Evolutionary conservation across 1,140 invertebrate genomes (phyloP), one percentile per base, ranked within the genome.

Genomic region (Argopecten irradians): DNA sequence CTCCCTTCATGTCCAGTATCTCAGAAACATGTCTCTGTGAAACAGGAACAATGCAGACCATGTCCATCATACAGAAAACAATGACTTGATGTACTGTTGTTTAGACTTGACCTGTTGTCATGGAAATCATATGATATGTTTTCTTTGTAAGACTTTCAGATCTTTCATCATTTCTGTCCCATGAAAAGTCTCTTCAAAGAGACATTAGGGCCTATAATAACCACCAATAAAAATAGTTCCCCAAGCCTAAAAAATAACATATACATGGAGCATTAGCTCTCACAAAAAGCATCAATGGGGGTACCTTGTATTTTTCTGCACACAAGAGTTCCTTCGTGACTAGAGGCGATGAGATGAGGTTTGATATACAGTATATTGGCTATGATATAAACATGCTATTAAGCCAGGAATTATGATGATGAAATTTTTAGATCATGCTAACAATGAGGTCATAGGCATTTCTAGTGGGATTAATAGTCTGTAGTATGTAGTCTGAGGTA

Each of bases 361-460:
- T 71, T n/a, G 19, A 71, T n/a, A 28, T 11, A 28, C 55, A 28
- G n/a, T n/a, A n/a, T 5, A 16, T 11, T 71, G 22, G 5, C 22
- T 71, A 71, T 5, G 55, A 71, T 28, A 71, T 71, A 71, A 71
- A 71, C 55, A 71, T 71, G 55, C 55, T 71, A 71, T 71, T 71
- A 71, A 71, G 5, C 7, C 55, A 71, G 55, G 55, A 71, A 71
- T 71, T 71, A 71, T 71, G 22, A 28, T 71, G 55, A 71, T 71
- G 55, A 71, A 71, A 71, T 5, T 71, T 71, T 71, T 11, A 28
- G 55, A 71, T 11, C 22, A 71, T 71, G 22, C n/a, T 28, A 71
- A n/a, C 55, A 71, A 71, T 71, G 55, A 71, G 55, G 55, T 71
- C 55, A 71, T n/a, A 71, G 43, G 43, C 43, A 46, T 46, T 71